Base-by-base conservation (phyloP, 2,797 vertebrate species). In the Salmo trutta region DNA sequence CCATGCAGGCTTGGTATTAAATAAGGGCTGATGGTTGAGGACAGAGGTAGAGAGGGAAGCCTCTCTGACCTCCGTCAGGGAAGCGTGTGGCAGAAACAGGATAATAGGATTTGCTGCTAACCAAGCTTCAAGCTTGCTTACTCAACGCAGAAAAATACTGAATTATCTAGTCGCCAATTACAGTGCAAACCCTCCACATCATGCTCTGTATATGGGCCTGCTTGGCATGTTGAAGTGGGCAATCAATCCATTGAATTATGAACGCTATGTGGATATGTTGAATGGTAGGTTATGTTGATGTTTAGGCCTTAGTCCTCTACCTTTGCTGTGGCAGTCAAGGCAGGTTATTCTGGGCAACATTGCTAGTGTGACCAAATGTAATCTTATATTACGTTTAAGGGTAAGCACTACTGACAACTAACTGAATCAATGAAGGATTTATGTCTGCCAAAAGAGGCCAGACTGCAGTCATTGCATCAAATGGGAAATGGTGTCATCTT, bases 71-170 rank as follows among this genome's bases (percentile, higher is more conserved):
- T 91, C 59, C 78, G 81, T 74, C 72, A 77, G 81, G 86, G 83
- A 81, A 85, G 82, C 83, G 81, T 84, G 81, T 12, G 82, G 75
- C 69, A 84, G 86, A 91, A 92, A 91, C 85, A 82, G 87, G 92
- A 93, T 93, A 87, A 93, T 88, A 77, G 86, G 92, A 92, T 93
- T 93, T 92, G 75, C 78, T 80, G 73, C 78, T 80, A 82, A 79
- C 81, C 86, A n/a, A n/a, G 21, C 4, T 24, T 62, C 56, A 84
- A 85, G 87, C 83, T 89, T n/a, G 70, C 73, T 89, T 75, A 81
- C 77, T 87, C 71, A 83, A 81, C 71, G 36, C 36, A 75, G 73
- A 52, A 36, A 47, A 71, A 41, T 21, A 71, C 19, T 76, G 52
- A 85, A 77, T 64, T 78, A 52, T 74, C 47, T 68, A 16, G 19